Evolutionary conservation across 2,888 invertebrate genomes (phyloP).

Genomic region (Azorinus chamasolen): DNA sequence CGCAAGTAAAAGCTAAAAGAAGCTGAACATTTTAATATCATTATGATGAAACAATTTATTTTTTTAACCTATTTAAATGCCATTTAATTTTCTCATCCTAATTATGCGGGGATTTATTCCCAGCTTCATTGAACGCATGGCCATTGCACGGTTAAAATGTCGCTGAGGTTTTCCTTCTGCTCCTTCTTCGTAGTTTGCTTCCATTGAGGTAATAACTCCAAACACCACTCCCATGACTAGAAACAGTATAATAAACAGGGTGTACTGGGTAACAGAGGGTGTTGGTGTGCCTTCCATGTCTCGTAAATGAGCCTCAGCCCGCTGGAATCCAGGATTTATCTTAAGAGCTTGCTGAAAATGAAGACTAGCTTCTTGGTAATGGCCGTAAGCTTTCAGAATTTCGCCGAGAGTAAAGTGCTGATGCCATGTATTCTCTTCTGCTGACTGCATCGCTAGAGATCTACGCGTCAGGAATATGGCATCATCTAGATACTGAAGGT

Average conservation of each 20-base stretch:
- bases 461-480: conserved; percentile 95
- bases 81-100: conserved; percentile 75
- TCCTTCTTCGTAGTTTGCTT: conserved; percentile 86
- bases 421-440: conserved; percentile 95
- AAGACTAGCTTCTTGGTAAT: conserved; percentile 94
- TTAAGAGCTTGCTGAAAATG: conserved; percentile 94
- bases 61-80: conserved; percentile 21
- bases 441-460: conserved; percentile 94
- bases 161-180: conserved; percentile 90
- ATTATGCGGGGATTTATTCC: conserved; percentile 86
- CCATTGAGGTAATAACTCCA: conserved; percentile 93
- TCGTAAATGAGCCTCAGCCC: conserved; percentile 92
- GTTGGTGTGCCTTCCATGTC: conserved; percentile 94
- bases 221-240: conserved; percentile 92
- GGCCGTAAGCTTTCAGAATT: conserved; percentile 96
- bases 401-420: conserved; percentile 97
- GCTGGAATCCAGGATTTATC: conserved; percentile 94
- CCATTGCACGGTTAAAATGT: conserved; percentile 96
- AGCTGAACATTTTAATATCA: no score
- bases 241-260: conserved; percentile 94
- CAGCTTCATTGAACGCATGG: conserved; percentile 92
- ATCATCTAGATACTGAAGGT: conserved; percentile 95
- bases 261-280: conserved; percentile 94
- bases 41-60: no score
- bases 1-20: no score